Base-by-base conservation (phyloP, 2,888 invertebrate genomes). In the Ommatoiulus sabulosus region DNA sequence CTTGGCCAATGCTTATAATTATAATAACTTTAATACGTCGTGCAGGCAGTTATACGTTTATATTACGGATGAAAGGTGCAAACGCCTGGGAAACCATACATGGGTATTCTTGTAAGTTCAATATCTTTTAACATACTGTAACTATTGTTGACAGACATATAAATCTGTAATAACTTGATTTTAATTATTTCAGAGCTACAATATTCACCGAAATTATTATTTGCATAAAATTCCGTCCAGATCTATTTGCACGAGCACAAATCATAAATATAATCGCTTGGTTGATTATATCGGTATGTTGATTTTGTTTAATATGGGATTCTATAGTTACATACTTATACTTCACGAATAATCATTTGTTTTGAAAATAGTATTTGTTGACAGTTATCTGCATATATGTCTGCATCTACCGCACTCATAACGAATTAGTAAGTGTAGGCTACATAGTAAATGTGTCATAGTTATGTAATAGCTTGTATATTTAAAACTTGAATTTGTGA, bases 301-400 rank as follows among this genome's bases (percentile, higher is more conserved):
- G 35, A 3, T 63, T 63, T 48, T 48, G 48, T 48, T 52, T 52
- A 35, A 72, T 72, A 24, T 72, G 4, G n/a, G n/a, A 24, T 24
- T 6, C 35, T 35, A 35, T 35, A 1, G 35, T 35, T 35, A 35
- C 8, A 24, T 15, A 72, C 24, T 24, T 8, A 72, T 5, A 72
- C 24, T 20, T 63, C 20, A 63, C 7, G 15, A 72, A 24, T 72
- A 72, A 72, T 24, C 63, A 10, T 72, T 72, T 24, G 6, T 24
- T 72, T 72, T 63, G 3, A 63, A 72, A 72, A 72, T 24, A 72
- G 72, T 72, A 72, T 72, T 24, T 72, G 24, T 24, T 72, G 72
- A 24, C 72, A 24, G 72, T 72, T 24, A 72, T 72, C 72, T 72
- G 72, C 72, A 72, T 72, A 72, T 72, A 72, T 72, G 24, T 72